phyloP scores from a whole-genome alignment of 2,797 vertebrate species.

The Semaprochilodus insignis region DNA sequence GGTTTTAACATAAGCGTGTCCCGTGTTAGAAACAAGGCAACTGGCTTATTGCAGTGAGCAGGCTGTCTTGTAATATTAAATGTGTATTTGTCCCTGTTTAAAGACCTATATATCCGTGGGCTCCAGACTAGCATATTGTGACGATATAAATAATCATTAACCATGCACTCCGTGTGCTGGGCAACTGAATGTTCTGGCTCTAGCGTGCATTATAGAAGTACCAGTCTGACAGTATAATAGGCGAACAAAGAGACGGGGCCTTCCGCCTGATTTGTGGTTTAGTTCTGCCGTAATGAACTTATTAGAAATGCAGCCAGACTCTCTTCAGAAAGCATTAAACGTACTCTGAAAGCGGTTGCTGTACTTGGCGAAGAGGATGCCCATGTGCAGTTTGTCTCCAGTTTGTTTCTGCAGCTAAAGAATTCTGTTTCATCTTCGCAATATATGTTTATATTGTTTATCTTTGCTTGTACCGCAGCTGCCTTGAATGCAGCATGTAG shows the following conservation, averaged over 20 bases:
- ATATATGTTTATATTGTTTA: slow-evolving; percentile 6
- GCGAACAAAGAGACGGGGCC: neutral
- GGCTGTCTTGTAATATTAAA: neutral
- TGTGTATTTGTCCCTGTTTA: neutral
- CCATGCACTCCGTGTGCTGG: neutral
- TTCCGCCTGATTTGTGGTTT: slow-evolving; percentile 16
- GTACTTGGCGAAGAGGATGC: neutral
- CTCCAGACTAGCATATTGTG: neutral
- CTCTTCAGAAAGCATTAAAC: slow-evolving; percentile 9
- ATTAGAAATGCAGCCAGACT: slow-evolving; percentile 10
- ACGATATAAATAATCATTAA: slow-evolving; percentile 40
- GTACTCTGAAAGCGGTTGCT: neutral
- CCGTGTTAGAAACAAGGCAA: neutral
- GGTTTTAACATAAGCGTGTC: neutral
- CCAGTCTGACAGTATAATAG: slow-evolving; percentile 7
- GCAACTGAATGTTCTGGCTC: slow-evolving; percentile 16
- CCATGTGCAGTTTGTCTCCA: neutral
- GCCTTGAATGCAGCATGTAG: slow-evolving; percentile 1
- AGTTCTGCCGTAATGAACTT: slow-evolving; percentile 8
- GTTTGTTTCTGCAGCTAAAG: neutral
- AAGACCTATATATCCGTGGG: neutral
- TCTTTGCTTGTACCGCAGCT: neutral
- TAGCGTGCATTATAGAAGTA: slow-evolving; percentile 14
- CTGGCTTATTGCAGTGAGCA: neutral
- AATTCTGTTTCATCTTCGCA: slow-evolving; percentile 16